Base-by-base conservation (phyloP, 2,113 vertebrate species). In the Morone chrysops region DNA sequence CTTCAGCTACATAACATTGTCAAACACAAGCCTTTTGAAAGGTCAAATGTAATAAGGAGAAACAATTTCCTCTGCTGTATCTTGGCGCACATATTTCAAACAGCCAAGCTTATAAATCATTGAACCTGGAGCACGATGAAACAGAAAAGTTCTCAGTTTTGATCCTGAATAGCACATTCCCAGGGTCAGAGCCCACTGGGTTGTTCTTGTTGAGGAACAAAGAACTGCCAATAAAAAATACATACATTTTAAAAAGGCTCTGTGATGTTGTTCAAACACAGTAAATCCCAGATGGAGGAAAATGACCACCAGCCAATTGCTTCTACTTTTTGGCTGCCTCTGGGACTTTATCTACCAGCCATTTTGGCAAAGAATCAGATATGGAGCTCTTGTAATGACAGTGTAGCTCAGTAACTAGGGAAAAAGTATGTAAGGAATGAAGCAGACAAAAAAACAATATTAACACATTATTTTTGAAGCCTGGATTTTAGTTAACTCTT, bases 271-370 rank as follows among this genome's bases (percentile, higher is more conserved):
- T 66, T 65, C 7, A 66, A 79, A 78, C 61, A 72, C 48, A 81
- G 57, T 62, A 40, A 80, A 85, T 50, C 75, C 45, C 54, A 79
- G 79, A 61, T 1, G n/a, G 50, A 75, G 20, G 25, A 67, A 62
- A 56, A 54, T 16, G 16, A 81, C 17, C 54, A 71, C 8, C 65
- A 70, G 77, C 67, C 81, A 76, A 83, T 22, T 43, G 66, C 63
- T 6, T 65, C n/a, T 25, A 53, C 43, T n/a, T 75, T 22, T 61
- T 85, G 79, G 61, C 71, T 10, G 66, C 2, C 40, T 62, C 11
- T 57, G 40, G 48, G 69, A 72, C 6, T 61, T 20, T 31, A 61
- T 75, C 54, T 20, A 81, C n/a, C 12, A 75, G 65, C 51, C 45
- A 70, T n/a, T 70, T 67, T 75, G 70, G 63, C 56, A 45, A 53